Conservation (phyloP, 2,113 vertebrate species). For the Corythornis madagascariensis region DNA sequence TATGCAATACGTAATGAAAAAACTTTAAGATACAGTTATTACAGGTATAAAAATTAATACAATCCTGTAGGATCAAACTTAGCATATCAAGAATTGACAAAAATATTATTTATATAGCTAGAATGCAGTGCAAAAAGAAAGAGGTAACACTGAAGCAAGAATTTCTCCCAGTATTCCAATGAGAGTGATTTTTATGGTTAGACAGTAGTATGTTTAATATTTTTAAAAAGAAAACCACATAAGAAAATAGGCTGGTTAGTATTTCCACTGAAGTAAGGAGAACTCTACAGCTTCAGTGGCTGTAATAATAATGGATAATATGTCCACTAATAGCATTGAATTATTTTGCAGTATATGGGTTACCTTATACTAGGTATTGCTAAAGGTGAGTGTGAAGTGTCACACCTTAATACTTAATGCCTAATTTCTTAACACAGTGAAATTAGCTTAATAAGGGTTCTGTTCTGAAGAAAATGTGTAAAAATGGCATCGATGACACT, state of each 20-base stretch:
- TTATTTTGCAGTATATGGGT: background rate
- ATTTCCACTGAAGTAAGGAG: background rate
- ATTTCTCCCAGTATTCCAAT: background rate
- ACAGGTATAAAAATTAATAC: background rate
- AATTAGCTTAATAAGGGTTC: background rate
- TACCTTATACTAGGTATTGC: conserved; percentile 29
- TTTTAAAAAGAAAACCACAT: background rate
- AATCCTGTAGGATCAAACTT: background rate
- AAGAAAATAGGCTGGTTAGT: background rate
- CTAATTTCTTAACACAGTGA: background rate
- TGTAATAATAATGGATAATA: background rate
- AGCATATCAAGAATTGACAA: background rate
- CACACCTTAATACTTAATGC: background rate
- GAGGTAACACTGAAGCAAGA: background rate
- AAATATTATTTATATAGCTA: background rate
- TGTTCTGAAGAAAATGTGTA: background rate
- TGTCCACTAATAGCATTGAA: background rate
- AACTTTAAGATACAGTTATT: background rate
- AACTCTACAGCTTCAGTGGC: background rate
- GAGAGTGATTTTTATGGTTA: background rate
- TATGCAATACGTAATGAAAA: conserved; percentile 31
- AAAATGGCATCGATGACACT: background rate
- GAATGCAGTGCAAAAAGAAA: background rate
- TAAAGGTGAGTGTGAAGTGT: background rate
- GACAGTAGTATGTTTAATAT: background rate